Evolutionary conservation across 2,888 invertebrate species (phyloP).

Genomic region (Glyphotaelius pellucidus): DNA sequence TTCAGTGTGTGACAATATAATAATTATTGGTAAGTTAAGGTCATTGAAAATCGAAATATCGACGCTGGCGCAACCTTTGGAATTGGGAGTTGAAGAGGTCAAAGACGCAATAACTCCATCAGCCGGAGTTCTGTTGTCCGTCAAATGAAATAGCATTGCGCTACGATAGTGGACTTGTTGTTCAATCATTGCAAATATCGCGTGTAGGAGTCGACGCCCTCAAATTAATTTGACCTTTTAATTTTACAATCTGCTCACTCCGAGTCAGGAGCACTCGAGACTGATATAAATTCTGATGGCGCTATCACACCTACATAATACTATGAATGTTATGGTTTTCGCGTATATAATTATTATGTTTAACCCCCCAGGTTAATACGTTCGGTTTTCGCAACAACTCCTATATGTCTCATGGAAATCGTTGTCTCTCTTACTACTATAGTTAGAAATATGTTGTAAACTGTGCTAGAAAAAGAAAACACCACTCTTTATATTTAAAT

Average conservation of each 20-base stretch:
- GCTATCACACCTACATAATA: background rate
- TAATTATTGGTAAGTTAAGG: background rate
- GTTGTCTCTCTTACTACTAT: no score
- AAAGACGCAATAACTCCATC: conserved; percentile 23
- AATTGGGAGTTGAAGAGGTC: conserved; percentile 22
- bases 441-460: no score
- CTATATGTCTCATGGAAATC: no score
- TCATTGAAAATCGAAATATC: background rate
- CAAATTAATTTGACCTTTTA: conserved; percentile 41
- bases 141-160: conserved; percentile 29
- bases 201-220: conserved; percentile 19
- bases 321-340: background rate
- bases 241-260: background rate
- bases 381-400: no score
- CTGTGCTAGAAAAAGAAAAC: no score
- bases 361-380: no score
- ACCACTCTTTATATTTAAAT: no score
- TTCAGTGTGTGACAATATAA: background rate
- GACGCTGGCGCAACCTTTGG: background rate
- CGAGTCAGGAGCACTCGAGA: conserved; percentile 4
- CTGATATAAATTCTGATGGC: background rate
- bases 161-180: conserved; percentile 33
- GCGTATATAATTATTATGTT: background rate
- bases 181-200: conserved; percentile 31
- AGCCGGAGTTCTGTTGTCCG: background rate